Evolutionary conservation across 2,113 vertebrate species (phyloP).

Genomic region (Astatotilapia flaviijosephi): DNA sequence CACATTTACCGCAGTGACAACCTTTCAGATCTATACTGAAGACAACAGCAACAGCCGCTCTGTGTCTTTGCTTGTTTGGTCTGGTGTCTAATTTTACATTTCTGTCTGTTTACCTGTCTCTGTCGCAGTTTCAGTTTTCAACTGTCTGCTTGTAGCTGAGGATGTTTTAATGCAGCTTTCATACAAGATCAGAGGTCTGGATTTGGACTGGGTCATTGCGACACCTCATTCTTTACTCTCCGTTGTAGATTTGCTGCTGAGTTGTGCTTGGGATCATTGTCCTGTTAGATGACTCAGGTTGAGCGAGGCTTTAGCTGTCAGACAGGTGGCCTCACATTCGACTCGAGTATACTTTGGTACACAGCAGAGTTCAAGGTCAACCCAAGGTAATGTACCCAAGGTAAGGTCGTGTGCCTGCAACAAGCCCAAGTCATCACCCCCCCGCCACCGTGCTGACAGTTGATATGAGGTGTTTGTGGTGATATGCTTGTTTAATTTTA

Average conservation of each 20-base stretch:
- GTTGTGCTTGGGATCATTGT: neutral
- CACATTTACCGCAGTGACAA: neutral
- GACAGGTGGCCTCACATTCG: neutral
- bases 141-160: neutral
- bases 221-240: neutral
- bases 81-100: neutral
- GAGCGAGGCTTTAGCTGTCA: neutral
- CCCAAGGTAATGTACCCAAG: neutral
- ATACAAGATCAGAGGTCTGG: neutral
- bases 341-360: neutral
- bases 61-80: fast-evolving
- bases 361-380: neutral
- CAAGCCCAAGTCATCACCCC: neutral
- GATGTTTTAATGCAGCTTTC: neutral
- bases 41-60: neutral
- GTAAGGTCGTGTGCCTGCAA: neutral
- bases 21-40: neutral
- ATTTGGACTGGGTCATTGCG: neutral
- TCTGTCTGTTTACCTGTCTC: neutral
- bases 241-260: neutral
- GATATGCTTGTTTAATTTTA: neutral
- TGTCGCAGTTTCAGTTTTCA: neutral
- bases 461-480: neutral
- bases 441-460: neutral
- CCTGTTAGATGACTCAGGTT: fast-evolving